Percentiles rank a stretch among this genome's conserved stretches.
Conservation (phyloP, 2,113 vertebrate species). For the Sterrhoptilus dennistouni region DNA sequence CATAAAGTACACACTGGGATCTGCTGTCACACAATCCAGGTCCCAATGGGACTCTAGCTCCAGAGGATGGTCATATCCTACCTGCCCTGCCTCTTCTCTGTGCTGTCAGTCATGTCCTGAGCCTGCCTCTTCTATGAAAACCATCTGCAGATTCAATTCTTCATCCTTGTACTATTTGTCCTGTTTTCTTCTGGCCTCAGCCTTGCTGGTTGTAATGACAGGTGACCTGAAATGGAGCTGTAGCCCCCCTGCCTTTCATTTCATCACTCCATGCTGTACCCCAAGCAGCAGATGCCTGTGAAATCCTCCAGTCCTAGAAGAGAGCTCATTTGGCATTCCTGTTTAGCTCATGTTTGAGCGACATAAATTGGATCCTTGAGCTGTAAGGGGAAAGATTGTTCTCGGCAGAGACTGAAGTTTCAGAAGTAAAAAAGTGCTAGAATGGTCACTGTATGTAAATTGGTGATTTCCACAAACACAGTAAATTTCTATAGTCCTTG, state of each 20-base stretch:
- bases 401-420: background rate
- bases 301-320: background rate
- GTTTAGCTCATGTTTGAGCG: background rate
- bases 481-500: background rate
- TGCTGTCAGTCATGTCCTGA: background rate
- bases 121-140: background rate
- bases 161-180: background rate
- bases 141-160: background rate
- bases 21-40: background rate
- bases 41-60: background rate
- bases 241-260: background rate
- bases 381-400: background rate
- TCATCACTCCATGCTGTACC: background rate
- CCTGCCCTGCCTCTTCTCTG: background rate
- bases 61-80: background rate
- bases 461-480: background rate
- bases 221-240: background rate
- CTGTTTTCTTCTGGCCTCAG: background rate
- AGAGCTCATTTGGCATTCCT: background rate
- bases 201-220: background rate
- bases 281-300: background rate
- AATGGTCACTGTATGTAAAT: accelerated
- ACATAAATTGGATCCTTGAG: accelerated
- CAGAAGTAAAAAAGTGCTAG: background rate
- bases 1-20: background rate